phyloP scores from a whole-genome alignment of 53 echinoderm and acorn worm genomes.

The Holothuria scabra region DNA sequence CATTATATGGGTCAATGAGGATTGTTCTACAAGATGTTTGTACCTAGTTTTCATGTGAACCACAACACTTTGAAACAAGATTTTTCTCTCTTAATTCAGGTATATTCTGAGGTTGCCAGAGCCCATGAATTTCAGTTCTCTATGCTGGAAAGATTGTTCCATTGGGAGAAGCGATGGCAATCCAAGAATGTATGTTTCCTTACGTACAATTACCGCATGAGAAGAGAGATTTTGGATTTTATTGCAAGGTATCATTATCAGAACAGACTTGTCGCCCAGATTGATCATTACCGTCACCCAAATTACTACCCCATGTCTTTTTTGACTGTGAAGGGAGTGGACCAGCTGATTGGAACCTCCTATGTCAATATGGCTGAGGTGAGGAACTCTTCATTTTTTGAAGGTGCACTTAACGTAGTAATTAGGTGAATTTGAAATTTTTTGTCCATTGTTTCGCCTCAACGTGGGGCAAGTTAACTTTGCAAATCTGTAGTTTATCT shows the following conservation, averaged over 20 bases:
- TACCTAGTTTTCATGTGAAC: no score
- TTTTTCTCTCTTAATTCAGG: slow-evolving; percentile 48
- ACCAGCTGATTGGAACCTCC: slow-evolving; percentile 79
- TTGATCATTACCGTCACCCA: neutral
- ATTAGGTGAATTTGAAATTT: no score
- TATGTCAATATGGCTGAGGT: slow-evolving; percentile 88
- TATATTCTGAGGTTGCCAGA: slow-evolving; percentile 71
- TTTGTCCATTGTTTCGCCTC: no score
- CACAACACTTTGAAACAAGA: neutral
- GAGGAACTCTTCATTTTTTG: neutral
- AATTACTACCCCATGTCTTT: slow-evolving; percentile 74
- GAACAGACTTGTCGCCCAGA: neutral
- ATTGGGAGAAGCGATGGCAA: slow-evolving; percentile 4
- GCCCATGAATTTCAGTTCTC: slow-evolving; percentile 70
- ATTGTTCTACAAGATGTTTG: no score
- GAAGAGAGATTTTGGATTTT: slow-evolving; percentile 72
- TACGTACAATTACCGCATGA: slow-evolving; percentile 85
- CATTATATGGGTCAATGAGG: no score
- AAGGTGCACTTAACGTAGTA: no score
- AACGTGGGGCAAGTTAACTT: no score
- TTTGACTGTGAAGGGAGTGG: slow-evolving; percentile 84
- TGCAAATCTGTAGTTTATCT: no score
- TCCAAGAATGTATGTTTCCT: slow-evolving; percentile 55
- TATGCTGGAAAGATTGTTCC: slow-evolving; percentile 75
- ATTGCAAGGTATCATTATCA: slow-evolving; percentile 53